A percentile compares a stretch with the other conserved stretches of the same genome.
phyloP scores from a whole-genome alignment of 2,888 invertebrate species.

The Lithophane socia region DNA sequence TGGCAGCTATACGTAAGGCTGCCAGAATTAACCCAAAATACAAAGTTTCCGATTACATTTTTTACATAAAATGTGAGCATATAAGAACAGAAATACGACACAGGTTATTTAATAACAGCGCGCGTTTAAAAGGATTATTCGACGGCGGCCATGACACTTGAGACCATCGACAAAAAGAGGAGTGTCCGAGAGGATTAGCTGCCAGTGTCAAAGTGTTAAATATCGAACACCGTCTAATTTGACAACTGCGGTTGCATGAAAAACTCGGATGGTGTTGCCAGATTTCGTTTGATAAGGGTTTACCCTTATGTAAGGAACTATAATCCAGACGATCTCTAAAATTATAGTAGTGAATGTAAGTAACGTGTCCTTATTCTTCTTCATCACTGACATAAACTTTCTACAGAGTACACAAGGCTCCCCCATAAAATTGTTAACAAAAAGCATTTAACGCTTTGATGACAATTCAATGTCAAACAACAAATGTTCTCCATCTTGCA shows the following conservation, averaged over 20 bases:
- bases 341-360: constrained; percentile 9
- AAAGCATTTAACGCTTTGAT: not conserved
- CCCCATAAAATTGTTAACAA: too few species aligned
- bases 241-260: constrained; percentile 85
- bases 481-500: not conserved
- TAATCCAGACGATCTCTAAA: constrained; percentile 9
- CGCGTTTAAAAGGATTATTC: constrained; percentile 89
- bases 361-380: constrained; percentile 12
- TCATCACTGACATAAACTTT: not conserved
- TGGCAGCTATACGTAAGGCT: not conserved
- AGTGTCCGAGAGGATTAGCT: constrained; percentile 88
- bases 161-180: constrained; percentile 81
- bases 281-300: constrained; percentile 31
- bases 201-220: constrained; percentile 91
- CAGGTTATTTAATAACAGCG: constrained; percentile 81
- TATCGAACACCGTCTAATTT: constrained; percentile 89
- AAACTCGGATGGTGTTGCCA: constrained; percentile 71
- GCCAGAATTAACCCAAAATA: constrained; percentile 20
- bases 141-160: constrained; percentile 85
- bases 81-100: constrained; percentile 83
- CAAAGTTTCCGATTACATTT: constrained; percentile 81
- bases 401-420: not conserved
- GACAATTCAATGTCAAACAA: not conserved
- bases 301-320: constrained; percentile 45
- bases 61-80: constrained; percentile 70